Conservation (phyloP, 2,113 vertebrate genomes). For the Oceanites oceanicus region DNA sequence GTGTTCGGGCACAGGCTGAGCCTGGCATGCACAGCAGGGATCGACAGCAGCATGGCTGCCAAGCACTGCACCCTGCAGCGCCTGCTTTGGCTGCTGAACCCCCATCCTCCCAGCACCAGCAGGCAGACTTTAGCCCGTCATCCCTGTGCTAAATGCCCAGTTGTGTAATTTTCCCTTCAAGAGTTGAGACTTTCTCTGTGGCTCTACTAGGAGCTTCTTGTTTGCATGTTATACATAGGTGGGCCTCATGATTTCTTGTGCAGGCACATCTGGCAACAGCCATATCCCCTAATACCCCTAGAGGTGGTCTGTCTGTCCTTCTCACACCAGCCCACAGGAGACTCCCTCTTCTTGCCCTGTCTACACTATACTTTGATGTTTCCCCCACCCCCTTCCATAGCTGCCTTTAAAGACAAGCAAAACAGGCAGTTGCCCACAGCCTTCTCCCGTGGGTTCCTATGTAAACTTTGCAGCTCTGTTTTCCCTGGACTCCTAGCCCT, state of each 20-base stretch:
- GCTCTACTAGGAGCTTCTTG: background rate
- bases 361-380: background rate
- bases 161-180: background rate
- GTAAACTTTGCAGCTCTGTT: constrained; percentile 18
- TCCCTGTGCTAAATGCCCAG: rapidly evolving
- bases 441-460: background rate
- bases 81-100: background rate
- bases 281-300: rapidly evolving
- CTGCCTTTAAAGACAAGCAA: background rate
- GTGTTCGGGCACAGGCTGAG: background rate
- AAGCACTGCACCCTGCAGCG: background rate
- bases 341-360: background rate
- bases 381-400: background rate
- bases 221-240: rapidly evolving
- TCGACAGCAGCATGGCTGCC: background rate
- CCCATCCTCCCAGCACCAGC: background rate
- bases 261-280: background rate
- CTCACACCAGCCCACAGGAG: background rate
- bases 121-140: rapidly evolving
- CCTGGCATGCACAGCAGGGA: background rate
- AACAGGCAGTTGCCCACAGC: background rate
- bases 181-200: background rate
- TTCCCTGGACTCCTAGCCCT: background rate
- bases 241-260: background rate
- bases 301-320: background rate